Evolutionary conservation across 1,140 invertebrate genomes (phyloP).

Genomic region (Macrocentrus cingulum): DNA sequence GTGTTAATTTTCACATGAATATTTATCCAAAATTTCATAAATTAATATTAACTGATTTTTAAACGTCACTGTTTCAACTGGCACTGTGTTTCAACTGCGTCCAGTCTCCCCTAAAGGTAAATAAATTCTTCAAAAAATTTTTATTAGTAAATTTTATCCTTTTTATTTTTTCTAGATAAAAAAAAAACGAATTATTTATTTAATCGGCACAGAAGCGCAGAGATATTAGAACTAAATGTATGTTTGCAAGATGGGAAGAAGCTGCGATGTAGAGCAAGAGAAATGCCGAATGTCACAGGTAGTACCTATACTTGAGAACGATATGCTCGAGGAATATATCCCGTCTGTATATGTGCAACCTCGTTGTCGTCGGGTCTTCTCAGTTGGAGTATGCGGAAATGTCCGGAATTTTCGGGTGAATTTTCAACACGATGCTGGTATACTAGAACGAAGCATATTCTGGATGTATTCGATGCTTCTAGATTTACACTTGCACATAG

Average conservation of each 20-base stretch:
- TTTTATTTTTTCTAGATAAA: no score
- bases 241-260: not conserved
- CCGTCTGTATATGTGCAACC: not conserved
- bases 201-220: no score
- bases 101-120: no score
- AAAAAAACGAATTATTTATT: no score
- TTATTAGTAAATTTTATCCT: no score
- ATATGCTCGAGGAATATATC: not conserved
- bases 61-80: no score
- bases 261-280: not conserved
- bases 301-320: not conserved
- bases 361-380: constrained; percentile 1
- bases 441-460: not conserved
- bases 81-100: no score
- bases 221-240: not conserved
- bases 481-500: not conserved
- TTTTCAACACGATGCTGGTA: constrained; percentile 5
- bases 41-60: no score
- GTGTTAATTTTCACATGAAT: no score
- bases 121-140: no score
- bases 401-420: constrained; percentile 1
- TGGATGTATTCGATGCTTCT: not conserved
- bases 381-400: not conserved
- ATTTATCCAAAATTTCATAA: no score
- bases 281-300: not conserved